A percentile compares a stretch with the other conserved stretches of the same genome.
Evolutionary conservation across 2,113 vertebrate genomes (phyloP).

Genomic region (Channa argus): DNA sequence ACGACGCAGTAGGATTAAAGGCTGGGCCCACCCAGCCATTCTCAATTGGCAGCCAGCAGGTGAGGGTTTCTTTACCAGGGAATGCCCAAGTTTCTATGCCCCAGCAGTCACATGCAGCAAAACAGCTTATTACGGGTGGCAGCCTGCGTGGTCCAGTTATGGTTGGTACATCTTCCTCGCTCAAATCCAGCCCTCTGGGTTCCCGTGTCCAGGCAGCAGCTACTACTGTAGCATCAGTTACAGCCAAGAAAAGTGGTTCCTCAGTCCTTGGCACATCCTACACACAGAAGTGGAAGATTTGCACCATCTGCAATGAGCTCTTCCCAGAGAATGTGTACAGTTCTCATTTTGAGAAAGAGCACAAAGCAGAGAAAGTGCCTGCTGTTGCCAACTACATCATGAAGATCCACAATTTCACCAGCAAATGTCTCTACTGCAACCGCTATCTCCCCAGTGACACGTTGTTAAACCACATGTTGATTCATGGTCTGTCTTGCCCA

Average conservation of each 20-base stretch:
- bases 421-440: slow-evolving; percentile 99
- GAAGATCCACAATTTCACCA: slow-evolving; percentile 99
- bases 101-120: slow-evolving; percentile 92
- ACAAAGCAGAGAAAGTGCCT: slow-evolving; percentile 98
- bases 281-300: slow-evolving; percentile 99
- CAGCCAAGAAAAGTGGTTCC: slow-evolving; percentile 78
- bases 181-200: slow-evolving; percentile 88
- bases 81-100: slow-evolving; percentile 90
- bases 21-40: slow-evolving; percentile 83
- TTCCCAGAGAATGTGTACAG: slow-evolving; percentile 98
- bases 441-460: slow-evolving; percentile 98
- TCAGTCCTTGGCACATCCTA: slow-evolving; percentile 89
- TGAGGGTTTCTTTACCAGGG: slow-evolving; percentile 88
- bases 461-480: slow-evolving; percentile 96
- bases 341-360: slow-evolving; percentile 97
- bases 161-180: slow-evolving; percentile 78
- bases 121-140: slow-evolving; percentile 89
- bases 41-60: slow-evolving; percentile 85
- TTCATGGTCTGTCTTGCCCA: slow-evolving; percentile 96
- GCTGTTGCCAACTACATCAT: slow-evolving; percentile 99
- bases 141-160: slow-evolving; percentile 87
- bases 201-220: slow-evolving; percentile 88
- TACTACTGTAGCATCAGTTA: slow-evolving; percentile 81
- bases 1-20: slow-evolving; percentile 90
- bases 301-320: slow-evolving; percentile 98